Percentiles rank a stretch among this genome's conserved stretches.
These are phyloP conservation scores for Myotis daubentonii DNA, from an alignment of 2,797 vertebrate species.

Conservation along the genomic window DNA sequence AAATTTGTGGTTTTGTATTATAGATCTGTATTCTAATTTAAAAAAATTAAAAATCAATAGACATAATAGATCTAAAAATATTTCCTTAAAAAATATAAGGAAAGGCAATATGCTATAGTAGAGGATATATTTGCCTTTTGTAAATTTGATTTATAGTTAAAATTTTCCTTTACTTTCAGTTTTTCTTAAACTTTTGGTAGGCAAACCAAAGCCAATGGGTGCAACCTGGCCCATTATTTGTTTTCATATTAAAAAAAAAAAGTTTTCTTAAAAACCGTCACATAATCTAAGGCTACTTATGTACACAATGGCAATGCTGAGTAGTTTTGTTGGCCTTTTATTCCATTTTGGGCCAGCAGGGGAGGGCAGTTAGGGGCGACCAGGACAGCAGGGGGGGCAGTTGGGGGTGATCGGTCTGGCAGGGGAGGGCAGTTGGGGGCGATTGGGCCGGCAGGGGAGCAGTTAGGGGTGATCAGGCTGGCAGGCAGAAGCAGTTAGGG, in stretches of 20 bases:
- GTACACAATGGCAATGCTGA: background rate
- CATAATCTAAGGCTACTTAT: background rate
- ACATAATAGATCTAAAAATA: background rate
- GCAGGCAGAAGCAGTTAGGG: too few species aligned
- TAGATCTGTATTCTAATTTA: background rate
- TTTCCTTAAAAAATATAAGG: background rate
- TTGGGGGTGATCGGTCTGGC: too few species aligned
- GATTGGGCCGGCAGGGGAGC: too few species aligned
- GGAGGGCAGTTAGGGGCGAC: too few species aligned
- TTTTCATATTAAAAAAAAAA: background rate
- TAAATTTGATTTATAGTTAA: background rate
- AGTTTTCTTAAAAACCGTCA: background rate
- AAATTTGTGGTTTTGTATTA: conserved; percentile 58
- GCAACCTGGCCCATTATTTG: accelerated
- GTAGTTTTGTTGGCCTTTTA: background rate
- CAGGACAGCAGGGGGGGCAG: too few species aligned
- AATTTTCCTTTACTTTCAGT: background rate
- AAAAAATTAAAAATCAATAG: background rate
- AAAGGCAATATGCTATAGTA: background rate
- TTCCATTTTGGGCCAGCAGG: background rate
- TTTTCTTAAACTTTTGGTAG: background rate
- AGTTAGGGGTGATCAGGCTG: too few species aligned
- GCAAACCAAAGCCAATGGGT: background rate
- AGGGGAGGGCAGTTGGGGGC: too few species aligned
- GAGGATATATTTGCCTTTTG: background rate